Conservation (phyloP, 2,888 invertebrate genomes). For the Microchrysa polita region DNA sequence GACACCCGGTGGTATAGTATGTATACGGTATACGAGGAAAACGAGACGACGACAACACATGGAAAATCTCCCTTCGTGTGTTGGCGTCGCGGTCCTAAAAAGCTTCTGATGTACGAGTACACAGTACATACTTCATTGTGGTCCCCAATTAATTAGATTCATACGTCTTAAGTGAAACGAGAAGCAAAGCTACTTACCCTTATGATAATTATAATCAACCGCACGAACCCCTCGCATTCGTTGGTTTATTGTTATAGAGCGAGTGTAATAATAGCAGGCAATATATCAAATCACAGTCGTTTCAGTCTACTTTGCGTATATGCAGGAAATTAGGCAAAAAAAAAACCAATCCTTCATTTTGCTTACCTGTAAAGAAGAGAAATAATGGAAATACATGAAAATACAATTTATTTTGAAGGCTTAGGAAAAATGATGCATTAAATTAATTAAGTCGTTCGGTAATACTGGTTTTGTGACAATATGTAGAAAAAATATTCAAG, state of each 20-base stretch:
- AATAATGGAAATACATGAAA: constrained; percentile 8
- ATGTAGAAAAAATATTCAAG: neutral
- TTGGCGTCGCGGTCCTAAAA: neutral
- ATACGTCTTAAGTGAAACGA: constrained; percentile 32
- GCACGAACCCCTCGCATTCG: neutral
- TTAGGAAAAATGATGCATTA: constrained; percentile 20
- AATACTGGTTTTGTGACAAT: constrained; percentile 5
- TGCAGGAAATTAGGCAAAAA: neutral
- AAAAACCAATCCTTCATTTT: too few relatives aligned
- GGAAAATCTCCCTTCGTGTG: neutral
- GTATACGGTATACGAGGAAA: neutral
- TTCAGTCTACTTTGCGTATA: neutral
- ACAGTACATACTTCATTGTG: constrained; percentile 8
- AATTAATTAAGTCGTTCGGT: constrained; percentile 15
- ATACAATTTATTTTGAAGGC: constrained; percentile 17
- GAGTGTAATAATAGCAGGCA: constrained; percentile 1
- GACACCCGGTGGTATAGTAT: too few relatives aligned
- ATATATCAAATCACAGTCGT: constrained; percentile 27
- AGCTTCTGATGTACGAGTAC: neutral
- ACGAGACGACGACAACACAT: neutral
- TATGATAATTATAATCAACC: constrained; percentile 8
- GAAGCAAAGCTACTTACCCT: constrained; percentile 21
- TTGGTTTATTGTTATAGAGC: neutral
- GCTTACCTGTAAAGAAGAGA: constrained; percentile 27
- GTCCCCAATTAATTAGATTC: constrained; percentile 28